phyloP scores from a whole-genome alignment of 1,140 invertebrate species.

The Batillaria attramentaria region DNA sequence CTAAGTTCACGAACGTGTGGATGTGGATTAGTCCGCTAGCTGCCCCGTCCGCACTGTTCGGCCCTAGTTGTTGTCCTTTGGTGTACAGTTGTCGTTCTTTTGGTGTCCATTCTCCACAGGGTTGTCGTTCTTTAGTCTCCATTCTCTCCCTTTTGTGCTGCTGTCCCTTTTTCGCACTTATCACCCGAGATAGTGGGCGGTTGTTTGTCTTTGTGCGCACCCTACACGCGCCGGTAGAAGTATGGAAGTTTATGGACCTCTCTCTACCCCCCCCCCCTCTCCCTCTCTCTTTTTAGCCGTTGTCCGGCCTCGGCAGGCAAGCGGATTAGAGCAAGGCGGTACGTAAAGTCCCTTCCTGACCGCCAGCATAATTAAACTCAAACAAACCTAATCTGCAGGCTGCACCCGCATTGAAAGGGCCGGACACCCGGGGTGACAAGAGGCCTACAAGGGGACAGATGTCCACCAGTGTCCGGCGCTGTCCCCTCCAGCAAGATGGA shows the following conservation, averaged over 20 bases:
- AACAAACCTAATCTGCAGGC: conserved; percentile 15
- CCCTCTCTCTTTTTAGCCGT: background rate
- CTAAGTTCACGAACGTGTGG: no score
- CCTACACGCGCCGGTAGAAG: no score
- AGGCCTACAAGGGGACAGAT: conserved; percentile 17
- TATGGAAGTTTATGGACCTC: no score
- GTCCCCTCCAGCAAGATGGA: conserved; percentile 9
- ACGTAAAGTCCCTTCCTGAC: conserved; percentile 3
- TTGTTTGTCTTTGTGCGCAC: background rate
- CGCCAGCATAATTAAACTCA: conserved; percentile 9
- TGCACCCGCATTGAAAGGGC: background rate
- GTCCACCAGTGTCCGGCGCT: conserved; percentile 20
- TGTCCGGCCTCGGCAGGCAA: background rate
- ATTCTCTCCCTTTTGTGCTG: no score
- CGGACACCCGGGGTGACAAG: background rate
- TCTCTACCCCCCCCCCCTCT: background rate
- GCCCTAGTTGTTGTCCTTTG: no score
- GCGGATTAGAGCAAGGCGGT: background rate
- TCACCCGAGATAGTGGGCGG: no score
- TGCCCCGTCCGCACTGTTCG: no score
- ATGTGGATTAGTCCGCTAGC: no score
- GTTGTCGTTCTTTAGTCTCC: no score
- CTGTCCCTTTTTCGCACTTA: no score
- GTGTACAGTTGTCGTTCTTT: no score
- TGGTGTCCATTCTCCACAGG: no score